A percentile compares a stretch with the other conserved stretches of the same genome.
Conservation (phyloP, 2,888 invertebrate genomes). For the Homarus gammarus region DNA sequence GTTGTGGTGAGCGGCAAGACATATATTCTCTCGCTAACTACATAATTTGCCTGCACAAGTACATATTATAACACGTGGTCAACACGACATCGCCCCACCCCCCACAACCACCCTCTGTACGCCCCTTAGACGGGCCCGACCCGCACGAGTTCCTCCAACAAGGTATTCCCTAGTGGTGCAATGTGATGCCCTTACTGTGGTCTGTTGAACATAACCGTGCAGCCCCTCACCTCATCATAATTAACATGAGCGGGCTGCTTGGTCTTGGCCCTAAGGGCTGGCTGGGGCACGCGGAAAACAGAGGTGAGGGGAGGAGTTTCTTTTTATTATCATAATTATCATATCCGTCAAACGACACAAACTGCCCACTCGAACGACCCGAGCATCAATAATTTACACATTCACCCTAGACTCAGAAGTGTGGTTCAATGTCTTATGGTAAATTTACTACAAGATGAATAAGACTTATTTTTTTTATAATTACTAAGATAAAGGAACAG, state of each 20-base stretch:
- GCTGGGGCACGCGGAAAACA: slow-evolving; percentile 4
- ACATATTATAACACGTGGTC: neutral
- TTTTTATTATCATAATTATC: no score
- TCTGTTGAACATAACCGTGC: slow-evolving; percentile 31
- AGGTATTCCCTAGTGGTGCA: slow-evolving; percentile 44
- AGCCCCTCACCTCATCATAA: slow-evolving; percentile 49
- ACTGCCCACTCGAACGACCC: no score
- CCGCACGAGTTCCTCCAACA: neutral
- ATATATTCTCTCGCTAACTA: neutral
- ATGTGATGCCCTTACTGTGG: slow-evolving; percentile 17
- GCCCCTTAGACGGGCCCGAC: neutral
- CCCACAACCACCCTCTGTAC: neutral
- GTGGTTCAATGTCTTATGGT: no score
- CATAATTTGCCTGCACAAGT: neutral
- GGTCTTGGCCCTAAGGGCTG: neutral
- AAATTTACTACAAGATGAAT: no score
- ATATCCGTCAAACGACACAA: no score
- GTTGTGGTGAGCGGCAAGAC: neutral
- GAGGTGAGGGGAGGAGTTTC: neutral
- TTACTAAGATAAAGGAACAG: no score
- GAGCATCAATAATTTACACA: no score
- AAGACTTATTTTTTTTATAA: no score
- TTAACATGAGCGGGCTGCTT: slow-evolving; percentile 22
- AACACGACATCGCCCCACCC: neutral
- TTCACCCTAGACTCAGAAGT: no score